A percentile compares a stretch with the other conserved stretches of the same genome.
Evolutionary conservation across 2,113 vertebrate genomes (phyloP).

Genomic region (Bambusicola thoracicus): DNA sequence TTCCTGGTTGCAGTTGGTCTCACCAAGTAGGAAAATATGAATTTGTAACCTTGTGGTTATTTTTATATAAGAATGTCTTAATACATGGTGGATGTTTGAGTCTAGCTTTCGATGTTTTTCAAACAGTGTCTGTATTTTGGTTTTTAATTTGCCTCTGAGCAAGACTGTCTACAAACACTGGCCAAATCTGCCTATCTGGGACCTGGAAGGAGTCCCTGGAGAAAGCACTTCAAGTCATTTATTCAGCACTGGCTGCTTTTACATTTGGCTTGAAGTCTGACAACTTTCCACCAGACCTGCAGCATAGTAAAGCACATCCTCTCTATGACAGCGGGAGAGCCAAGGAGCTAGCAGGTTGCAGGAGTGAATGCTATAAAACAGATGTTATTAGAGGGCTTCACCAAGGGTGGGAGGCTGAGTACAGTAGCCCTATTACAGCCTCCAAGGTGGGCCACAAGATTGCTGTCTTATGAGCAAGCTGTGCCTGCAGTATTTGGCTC

Average conservation of each 20-base stretch:
- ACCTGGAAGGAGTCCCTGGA: slow-evolving; percentile 78
- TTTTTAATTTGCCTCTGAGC: slow-evolving; percentile 81
- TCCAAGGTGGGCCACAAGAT: slow-evolving; percentile 72
- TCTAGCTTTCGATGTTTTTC: slow-evolving; percentile 80
- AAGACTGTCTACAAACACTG: slow-evolving; percentile 76
- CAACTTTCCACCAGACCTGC: slow-evolving; percentile 80
- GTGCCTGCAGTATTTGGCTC: slow-evolving; percentile 71
- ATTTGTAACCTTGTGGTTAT: slow-evolving; percentile 80
- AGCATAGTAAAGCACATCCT: slow-evolving; percentile 78
- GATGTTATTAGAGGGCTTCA: slow-evolving; percentile 76
- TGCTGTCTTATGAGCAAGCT: slow-evolving; percentile 69
- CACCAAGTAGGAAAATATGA: slow-evolving; percentile 83
- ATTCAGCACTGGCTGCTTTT: slow-evolving; percentile 73
- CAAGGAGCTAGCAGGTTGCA: slow-evolving; percentile 77
- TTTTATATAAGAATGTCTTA: slow-evolving; percentile 82
- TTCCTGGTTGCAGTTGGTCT: slow-evolving; percentile 81
- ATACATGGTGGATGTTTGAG: slow-evolving; percentile 80
- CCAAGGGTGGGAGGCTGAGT: slow-evolving; percentile 71
- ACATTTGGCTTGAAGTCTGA: slow-evolving; percentile 75
- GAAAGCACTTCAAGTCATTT: slow-evolving; percentile 79
- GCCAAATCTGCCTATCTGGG: slow-evolving; percentile 77
- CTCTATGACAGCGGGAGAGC: slow-evolving; percentile 55
- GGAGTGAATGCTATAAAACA: slow-evolving; percentile 74
- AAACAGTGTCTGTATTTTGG: slow-evolving; percentile 80
- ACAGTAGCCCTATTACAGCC: slow-evolving; percentile 75